These are phyloP conservation scores for Andrena trimmerana DNA, from an alignment of 2,888 invertebrate genomes.

Conservation along the genomic window DNA sequence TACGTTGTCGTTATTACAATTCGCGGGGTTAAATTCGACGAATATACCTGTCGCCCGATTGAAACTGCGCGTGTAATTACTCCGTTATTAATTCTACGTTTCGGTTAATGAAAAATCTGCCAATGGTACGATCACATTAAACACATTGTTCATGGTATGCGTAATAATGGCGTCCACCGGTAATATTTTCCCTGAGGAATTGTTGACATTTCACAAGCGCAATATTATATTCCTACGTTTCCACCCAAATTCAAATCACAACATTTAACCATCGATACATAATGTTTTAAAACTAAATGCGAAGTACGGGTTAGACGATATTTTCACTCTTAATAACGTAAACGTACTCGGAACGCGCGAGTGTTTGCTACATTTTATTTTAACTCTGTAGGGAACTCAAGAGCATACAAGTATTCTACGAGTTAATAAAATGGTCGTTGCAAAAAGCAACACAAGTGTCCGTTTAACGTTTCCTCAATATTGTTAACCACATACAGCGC, in stretches of 20 bases:
- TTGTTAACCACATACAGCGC: too few species aligned
- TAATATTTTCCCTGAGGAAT: slow-evolving; percentile 15
- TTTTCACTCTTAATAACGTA: neutral
- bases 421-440: neutral
- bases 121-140: neutral
- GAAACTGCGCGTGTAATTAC: slow-evolving; percentile 26
- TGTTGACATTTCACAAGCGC: neutral
- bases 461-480: neutral
- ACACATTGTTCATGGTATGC: neutral
- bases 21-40: neutral
- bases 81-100: slow-evolving; percentile 1
- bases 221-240: neutral
- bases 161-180: neutral
- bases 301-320: too few species aligned
- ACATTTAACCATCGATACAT: neutral
- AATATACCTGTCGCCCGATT: neutral
- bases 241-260: neutral
- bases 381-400: neutral
- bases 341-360: neutral
- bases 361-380: too few species aligned
- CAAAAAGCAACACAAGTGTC: neutral
- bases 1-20: neutral
- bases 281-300: neutral
- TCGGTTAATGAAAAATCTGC: slow-evolving; percentile 14
- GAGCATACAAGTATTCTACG: too few species aligned